Base-by-base conservation (phyloP, 2,888 invertebrate species). In the Parthenolecanium corni region DNA sequence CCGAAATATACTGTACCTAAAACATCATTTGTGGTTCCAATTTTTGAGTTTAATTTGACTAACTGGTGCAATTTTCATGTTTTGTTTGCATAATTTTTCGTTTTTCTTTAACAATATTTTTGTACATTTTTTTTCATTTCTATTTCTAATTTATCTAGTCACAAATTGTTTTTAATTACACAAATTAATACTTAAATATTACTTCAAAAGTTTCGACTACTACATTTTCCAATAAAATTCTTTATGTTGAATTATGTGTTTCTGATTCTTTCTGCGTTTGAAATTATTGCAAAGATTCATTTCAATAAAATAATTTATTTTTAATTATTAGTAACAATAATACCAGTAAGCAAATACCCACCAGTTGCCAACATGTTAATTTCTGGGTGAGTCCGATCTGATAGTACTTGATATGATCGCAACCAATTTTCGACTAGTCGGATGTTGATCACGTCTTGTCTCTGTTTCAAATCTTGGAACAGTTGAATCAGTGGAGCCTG, bases 311-410 rank as follows among this genome's bases (percentile, higher is more conserved):
- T n/a, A n/a, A 31, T 31, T 31, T 31, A 31, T 31, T 31, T 31
- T 31, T 4, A 6, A 42, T 21, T 11, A 23, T 49, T 11, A 9
- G 21, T 14, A 4, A 61, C 47, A 2, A 36, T 61, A n/a, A 40
- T 21, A 23, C 86, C 95, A 66, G 85, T 83, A 67, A 97, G 76
- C 66, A 97, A 75, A 75, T 85, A 96, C 1, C 97, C 97, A 71
- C 95, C 89, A 65, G 82, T 82, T 51, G 84, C 85, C 72, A 83
- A 87, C 86, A 94, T 96, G 69, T 82, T 82, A 38, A 96, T 91
- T 72, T 89, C 85, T 1, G 97, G 97, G 78, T 97, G 97, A 18
- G 96, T 96, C 73, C 97, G 80, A 67, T 89, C 85, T 1, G 87
- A 84, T 66, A 93, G 75, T 31, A 92, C 84, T 80, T 96, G 96